phyloP scores from a whole-genome alignment of 1,140 invertebrate genomes.

The Zaprionus taronus region DNA sequence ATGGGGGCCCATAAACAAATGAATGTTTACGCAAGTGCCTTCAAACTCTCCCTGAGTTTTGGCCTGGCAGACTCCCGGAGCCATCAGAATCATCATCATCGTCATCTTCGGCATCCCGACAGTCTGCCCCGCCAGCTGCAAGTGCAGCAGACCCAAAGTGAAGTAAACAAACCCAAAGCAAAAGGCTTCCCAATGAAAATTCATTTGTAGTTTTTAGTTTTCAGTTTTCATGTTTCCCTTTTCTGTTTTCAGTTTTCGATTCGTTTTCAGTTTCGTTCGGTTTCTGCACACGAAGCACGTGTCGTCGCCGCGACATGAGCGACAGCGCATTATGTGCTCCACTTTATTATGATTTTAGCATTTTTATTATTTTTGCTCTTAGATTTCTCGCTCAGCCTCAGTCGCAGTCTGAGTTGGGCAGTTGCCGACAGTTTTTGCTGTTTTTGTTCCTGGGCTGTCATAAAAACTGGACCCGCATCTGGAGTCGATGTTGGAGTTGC shows the following conservation, averaged over 20 bases:
- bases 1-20: slow-evolving; percentile 9
- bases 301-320: slow-evolving; percentile 13
- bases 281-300: slow-evolving; percentile 19
- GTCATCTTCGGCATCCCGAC: too few relatives aligned
- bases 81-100: background rate
- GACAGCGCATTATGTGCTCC: slow-evolving; percentile 43
- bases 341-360: slow-evolving; percentile 31
- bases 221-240: background rate
- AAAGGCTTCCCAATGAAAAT: slow-evolving; percentile 13
- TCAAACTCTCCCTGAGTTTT: background rate
- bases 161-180: slow-evolving; percentile 15
- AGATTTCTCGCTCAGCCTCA: background rate
- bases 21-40: background rate
- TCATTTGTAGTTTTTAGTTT: slow-evolving; percentile 7
- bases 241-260: slow-evolving; percentile 7
- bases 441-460: slow-evolving; percentile 12
- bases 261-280: slow-evolving; percentile 8
- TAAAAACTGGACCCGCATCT: slow-evolving; percentile 36
- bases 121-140: background rate
- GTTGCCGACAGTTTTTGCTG: slow-evolving; percentile 13
- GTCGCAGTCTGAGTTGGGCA: background rate
- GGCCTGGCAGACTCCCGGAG: background rate
- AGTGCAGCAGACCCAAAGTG: background rate
- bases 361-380: slow-evolving; percentile 18
- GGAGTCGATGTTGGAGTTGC: background rate